Conservation (phyloP, 2,888 invertebrate genomes). For the Drosophila conformis region DNA sequence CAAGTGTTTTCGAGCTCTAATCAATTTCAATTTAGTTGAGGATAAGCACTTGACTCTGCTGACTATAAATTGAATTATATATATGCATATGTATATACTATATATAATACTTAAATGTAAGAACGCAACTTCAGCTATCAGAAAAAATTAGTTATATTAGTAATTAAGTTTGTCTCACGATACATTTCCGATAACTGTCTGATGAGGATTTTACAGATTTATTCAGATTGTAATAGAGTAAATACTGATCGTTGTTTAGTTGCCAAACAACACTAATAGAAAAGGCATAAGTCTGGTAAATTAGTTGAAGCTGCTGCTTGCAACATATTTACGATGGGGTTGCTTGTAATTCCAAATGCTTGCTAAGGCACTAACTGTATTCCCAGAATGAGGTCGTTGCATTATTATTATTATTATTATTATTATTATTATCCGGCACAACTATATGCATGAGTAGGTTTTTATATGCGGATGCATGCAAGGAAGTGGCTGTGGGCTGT, state of each 20-base stretch:
- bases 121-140: background rate
- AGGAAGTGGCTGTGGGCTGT: conserved; percentile 54
- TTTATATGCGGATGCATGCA: conserved; percentile 12
- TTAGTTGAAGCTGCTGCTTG: background rate
- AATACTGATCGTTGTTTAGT: background rate
- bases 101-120: background rate
- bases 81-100: too few relatives aligned
- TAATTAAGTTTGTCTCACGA: background rate
- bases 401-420: conserved; percentile 48
- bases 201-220: too few relatives aligned
- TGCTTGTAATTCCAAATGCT: background rate
- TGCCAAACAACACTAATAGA: background rate
- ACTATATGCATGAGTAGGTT: conserved; percentile 31
- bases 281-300: background rate
- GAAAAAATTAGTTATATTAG: background rate
- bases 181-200: background rate
- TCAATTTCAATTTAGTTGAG: background rate
- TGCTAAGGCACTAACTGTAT: background rate
- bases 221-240: background rate
- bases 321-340: background rate
- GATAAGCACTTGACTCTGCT: background rate
- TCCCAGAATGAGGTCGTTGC: conserved; percentile 24
- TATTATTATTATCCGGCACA: conserved; percentile 41
- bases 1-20: background rate
- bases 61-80: background rate